Evolutionary conservation across 1,140 invertebrate species (phyloP).

Genomic region (Antheraea mylitta): DNA sequence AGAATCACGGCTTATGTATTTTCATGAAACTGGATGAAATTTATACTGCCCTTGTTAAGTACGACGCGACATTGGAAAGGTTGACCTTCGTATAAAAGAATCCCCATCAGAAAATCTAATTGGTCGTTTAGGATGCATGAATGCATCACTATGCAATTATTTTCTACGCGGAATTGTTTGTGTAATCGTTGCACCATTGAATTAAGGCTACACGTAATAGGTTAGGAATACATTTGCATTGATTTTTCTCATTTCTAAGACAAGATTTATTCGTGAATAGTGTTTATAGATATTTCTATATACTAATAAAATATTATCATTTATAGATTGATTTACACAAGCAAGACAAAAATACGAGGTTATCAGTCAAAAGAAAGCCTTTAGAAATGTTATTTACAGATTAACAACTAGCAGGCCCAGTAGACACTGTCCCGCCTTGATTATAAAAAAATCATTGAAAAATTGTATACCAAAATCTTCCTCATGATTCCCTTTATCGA

Average conservation of each 20-base stretch:
- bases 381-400: too few relatives aligned
- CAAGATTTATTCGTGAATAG: background rate
- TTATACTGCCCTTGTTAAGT: background rate
- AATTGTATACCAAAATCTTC: too few relatives aligned
- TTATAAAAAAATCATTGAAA: too few relatives aligned
- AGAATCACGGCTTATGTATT: background rate
- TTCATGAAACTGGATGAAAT: background rate
- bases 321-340: too few relatives aligned
- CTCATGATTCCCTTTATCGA: too few relatives aligned
- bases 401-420: too few relatives aligned
- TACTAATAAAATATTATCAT: too few relatives aligned
- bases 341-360: too few relatives aligned
- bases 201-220: background rate
- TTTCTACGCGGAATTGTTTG: slow-evolving; percentile 2
- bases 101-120: background rate
- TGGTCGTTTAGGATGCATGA: background rate
- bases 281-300: background rate
- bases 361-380: too few relatives aligned
- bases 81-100: background rate
- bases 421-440: too few relatives aligned
- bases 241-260: background rate
- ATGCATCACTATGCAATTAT: background rate
- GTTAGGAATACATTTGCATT: background rate
- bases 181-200: background rate
- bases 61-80: background rate